phyloP scores from a whole-genome alignment of 2,888 invertebrate species.

The Athalia cordata region DNA sequence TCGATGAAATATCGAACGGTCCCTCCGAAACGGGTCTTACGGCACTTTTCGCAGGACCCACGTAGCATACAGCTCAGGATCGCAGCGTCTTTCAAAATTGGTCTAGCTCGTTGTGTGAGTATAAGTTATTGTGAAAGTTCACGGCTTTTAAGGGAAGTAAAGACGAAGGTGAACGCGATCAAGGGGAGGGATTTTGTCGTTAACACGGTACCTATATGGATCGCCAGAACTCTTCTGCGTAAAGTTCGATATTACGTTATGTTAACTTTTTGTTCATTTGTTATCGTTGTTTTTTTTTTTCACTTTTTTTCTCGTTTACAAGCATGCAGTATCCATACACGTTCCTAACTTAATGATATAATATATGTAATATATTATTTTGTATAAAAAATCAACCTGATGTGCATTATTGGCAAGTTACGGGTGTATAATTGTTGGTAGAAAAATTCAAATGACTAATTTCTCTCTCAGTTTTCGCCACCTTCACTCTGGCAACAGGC shows the following conservation, averaged over 20 bases:
- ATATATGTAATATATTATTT: not conserved
- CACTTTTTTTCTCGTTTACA: slow-evolving; percentile 15
- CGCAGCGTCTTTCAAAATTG: slow-evolving; percentile 59
- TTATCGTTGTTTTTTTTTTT: slow-evolving; percentile 30
- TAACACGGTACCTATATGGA: not conserved
- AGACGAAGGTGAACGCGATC: not conserved
- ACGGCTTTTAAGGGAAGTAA: not conserved
- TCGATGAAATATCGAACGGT: slow-evolving; percentile 68
- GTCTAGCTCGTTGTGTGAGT: slow-evolving; percentile 62
- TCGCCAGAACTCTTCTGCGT: slow-evolving; percentile 33
- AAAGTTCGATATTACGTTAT: slow-evolving; percentile 44
- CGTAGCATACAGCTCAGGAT: slow-evolving; percentile 67
- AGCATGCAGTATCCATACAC: slow-evolving; percentile 10
- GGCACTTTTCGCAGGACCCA: slow-evolving; percentile 69
- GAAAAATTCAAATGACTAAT: too few relatives aligned
- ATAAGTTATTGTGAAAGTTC: slow-evolving; percentile 60
- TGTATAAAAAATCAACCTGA: not conserved
- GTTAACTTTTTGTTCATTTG: slow-evolving; percentile 11
- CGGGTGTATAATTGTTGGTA: too few relatives aligned
- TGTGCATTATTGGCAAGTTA: not conserved
- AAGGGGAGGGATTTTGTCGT: not conserved
- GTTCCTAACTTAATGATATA: slow-evolving; percentile 31
- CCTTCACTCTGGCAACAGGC: slow-evolving; percentile 1
- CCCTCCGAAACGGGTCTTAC: slow-evolving; percentile 66
- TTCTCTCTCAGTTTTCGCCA: not conserved